Percentiles rank a stretch among this genome's conserved stretches.
Evolutionary conservation across 2,113 vertebrate species (phyloP).

Genomic region (Hippocampus mohnikei): DNA sequence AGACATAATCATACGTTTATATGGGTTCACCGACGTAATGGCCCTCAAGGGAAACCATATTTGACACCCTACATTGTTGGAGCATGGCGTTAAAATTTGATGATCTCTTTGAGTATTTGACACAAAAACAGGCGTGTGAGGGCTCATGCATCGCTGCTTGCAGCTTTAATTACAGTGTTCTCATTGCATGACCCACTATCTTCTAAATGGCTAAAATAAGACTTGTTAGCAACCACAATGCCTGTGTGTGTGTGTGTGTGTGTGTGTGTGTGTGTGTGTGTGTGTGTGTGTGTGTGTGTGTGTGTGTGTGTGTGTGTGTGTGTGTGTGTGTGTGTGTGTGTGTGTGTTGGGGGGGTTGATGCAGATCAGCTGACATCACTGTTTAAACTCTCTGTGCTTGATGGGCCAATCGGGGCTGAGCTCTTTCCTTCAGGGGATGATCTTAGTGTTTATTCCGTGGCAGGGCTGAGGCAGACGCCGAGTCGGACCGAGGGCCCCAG

Average conservation of each 20-base stretch:
- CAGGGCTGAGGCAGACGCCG: slow-evolving; percentile 69
- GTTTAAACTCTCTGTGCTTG: slow-evolving; percentile 16
- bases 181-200: slow-evolving; percentile 1
- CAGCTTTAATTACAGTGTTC: neutral
- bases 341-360: slow-evolving; percentile 11
- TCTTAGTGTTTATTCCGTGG: slow-evolving; percentile 58
- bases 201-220: slow-evolving; percentile 8
- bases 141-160: neutral
- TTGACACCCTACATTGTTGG: too few species aligned
- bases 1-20: too few species aligned
- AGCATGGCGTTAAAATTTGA: too few species aligned
- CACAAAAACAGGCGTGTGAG: neutral
- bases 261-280: too few species aligned
- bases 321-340: too few species aligned
- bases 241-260: neutral
- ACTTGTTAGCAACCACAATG: slow-evolving; percentile 14
- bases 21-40: too few species aligned
- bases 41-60: too few species aligned
- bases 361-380: slow-evolving; percentile 38
- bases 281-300: too few species aligned
- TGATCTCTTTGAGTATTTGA: neutral
- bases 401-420: slow-evolving; percentile 23
- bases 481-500: slow-evolving; percentile 62
- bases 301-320: too few species aligned
- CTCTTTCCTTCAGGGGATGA: slow-evolving; percentile 16